phyloP scores from a whole-genome alignment of 2,888 invertebrate genomes.

The Tupiocoris notatus region DNA sequence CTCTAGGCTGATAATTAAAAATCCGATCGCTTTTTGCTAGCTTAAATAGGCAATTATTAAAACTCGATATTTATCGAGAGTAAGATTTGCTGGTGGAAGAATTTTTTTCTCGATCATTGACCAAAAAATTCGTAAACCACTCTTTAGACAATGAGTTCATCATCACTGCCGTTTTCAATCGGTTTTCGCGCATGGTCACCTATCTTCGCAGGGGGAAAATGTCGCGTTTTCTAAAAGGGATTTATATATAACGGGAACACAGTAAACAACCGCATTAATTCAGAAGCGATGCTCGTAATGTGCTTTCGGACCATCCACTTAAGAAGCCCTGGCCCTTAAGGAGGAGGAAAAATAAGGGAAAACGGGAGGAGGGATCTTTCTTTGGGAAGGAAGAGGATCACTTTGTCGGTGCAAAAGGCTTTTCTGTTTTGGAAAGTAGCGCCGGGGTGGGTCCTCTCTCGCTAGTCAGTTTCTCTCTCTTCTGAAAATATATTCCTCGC shows the following conservation, averaged over 20 bases:
- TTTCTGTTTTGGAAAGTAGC: not conserved
- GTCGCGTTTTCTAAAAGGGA: not conserved
- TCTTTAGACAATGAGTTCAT: no score
- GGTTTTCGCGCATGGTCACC: no score
- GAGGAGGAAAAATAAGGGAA: not conserved
- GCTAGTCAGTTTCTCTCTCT: not conserved
- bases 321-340: not conserved
- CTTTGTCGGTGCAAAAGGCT: not conserved
- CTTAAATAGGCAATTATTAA: no score
- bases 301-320: constrained; percentile 21
- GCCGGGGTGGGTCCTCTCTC: not conserved
- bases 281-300: constrained; percentile 14
- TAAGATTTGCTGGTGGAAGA: no score
- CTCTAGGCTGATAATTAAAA: no score
- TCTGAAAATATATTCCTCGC: constrained; percentile 34
- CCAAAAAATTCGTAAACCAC: no score
- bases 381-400: not conserved
- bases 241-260: not conserved
- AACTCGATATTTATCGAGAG: no score
- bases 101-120: no score
- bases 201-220: no score
- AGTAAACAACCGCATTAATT: constrained; percentile 21
- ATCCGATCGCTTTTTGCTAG: no score
- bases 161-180: no score
- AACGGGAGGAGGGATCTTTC: not conserved